Evolutionary conservation across 2,888 invertebrate genomes (phyloP).

Genomic region (Caradrina clavipalpis): DNA sequence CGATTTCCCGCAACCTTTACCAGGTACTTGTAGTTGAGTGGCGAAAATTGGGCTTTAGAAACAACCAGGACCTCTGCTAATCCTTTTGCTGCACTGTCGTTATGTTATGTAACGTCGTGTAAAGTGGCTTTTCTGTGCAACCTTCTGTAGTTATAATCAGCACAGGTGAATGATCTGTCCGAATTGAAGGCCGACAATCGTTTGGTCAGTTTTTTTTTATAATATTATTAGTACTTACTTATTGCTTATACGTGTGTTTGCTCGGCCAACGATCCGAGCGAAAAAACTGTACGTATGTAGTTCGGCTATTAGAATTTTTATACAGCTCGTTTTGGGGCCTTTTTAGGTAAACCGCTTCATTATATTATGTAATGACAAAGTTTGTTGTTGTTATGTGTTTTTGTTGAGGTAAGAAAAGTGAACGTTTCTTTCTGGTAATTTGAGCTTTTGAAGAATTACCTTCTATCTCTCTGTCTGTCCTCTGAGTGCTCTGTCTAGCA

Average conservation of each 20-base stretch:
- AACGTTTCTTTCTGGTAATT: slow-evolving; percentile 1
- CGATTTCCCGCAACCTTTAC: too few species aligned
- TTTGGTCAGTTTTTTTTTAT: slow-evolving; percentile 83
- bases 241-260: slow-evolving; percentile 75
- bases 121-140: slow-evolving; percentile 42
- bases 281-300: slow-evolving; percentile 70
- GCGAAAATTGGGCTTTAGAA: neutral
- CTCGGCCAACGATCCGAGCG: slow-evolving; percentile 77
- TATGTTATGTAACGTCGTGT: slow-evolving; percentile 16
- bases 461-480: too few species aligned
- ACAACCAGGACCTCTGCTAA: too few species aligned
- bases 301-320: slow-evolving; percentile 60
- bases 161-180: slow-evolving; percentile 86
- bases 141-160: slow-evolving; percentile 57
- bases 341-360: slow-evolving; percentile 62
- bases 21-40: too few species aligned
- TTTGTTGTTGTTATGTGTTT: slow-evolving; percentile 21
- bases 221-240: slow-evolving; percentile 76
- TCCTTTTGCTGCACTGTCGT: too few species aligned
- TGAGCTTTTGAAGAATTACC: too few species aligned
- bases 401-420: slow-evolving; percentile 7
- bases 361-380: slow-evolving; percentile 47
- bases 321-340: slow-evolving; percentile 64
- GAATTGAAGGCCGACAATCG: slow-evolving; percentile 86
- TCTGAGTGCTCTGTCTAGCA: too few species aligned